Conservation (phyloP, 30 jellyfish, hydroid and myxozoan genomes). For the Pseudorhiza aurosa region DNA sequence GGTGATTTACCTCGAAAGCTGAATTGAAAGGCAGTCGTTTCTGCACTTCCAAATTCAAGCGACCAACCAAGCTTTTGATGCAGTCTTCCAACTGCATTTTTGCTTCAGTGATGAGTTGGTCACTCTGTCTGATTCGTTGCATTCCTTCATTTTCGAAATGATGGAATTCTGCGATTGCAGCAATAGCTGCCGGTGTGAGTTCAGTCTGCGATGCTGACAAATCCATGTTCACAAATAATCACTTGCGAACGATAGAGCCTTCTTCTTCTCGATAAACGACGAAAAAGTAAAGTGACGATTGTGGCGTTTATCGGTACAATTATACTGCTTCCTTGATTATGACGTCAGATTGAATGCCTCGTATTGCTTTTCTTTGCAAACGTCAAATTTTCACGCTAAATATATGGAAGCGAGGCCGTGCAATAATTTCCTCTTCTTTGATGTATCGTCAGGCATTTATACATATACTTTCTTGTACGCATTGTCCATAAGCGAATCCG, state of each 20-base stretch:
- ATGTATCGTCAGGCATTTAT: no score
- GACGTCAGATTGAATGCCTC: conserved; percentile 2
- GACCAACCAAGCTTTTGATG: not conserved
- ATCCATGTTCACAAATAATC: no score
- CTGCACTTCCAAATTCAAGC: not conserved
- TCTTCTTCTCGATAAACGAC: not conserved
- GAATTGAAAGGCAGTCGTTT: not conserved
- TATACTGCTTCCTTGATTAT: not conserved
- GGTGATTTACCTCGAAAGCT: not conserved
- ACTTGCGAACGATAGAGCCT: not conserved
- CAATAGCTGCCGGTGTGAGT: no score
- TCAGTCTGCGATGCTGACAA: no score
- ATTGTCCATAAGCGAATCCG: no score
- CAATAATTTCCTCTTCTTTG: no score
- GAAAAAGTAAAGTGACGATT: not conserved
- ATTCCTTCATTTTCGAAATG: not conserved
- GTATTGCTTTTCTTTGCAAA: no score
- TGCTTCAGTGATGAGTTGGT: not conserved
- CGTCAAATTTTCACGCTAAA: no score
- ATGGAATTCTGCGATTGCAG: no score
- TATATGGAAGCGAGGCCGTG: no score
- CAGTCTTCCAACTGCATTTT: not conserved
- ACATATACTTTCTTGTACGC: no score
- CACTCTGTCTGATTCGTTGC: not conserved
- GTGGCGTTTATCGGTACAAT: not conserved